Base-by-base conservation (phyloP, 2,797 vertebrate species). In the Merluccius polli region DNA sequence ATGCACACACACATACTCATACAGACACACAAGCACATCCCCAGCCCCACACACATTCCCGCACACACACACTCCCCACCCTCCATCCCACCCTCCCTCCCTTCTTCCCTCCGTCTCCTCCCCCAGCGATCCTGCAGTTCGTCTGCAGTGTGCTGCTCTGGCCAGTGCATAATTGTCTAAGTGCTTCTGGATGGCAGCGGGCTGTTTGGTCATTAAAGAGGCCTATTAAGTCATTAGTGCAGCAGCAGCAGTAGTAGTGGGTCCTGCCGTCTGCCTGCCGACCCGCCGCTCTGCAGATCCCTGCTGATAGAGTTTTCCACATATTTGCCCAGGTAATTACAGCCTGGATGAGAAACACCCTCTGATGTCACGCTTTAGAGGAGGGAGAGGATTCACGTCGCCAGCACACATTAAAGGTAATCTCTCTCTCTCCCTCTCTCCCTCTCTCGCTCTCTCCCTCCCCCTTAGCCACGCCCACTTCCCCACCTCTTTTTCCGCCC, bases 121-220 rank as follows among this genome's bases (percentile, higher is more conserved):
- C 3, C 29, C 67, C 2, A 30, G 29, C 11, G 67, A 30, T 69
- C 30, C 31, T 36, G 33, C 33, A 77, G 30, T 83, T 81, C 76
- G 86, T 75, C 88, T 84, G 78, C 80, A 79, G 74, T 84, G 85
- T 78, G 59, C 41, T 48, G 41, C 59, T 89, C 88, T 87, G 89
- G 92, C 92, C 90, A 85, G 86, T 87, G 68, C 82, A 82, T 93
- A 93, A 94, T 93, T 90, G 88, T 89, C 89, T 93, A 93, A 94
- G 91, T 93, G 91, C 86, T 93, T 93, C 90, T 93, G 91, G 92
- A 93, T 91, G 90, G 92, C 91, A 91, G 88, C 79, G 73, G 88
- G 86, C 91, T 93, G 93, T 95, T 94, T 92, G 93, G 93, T 94
- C 90, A 93, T 94, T 94, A 93, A 91, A 84, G 82, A 87, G 59